Percentiles rank a stretch among this genome's conserved stretches.
Evolutionary conservation across 1,140 invertebrate species (phyloP).

Genomic region (Pogonus chalceus): DNA sequence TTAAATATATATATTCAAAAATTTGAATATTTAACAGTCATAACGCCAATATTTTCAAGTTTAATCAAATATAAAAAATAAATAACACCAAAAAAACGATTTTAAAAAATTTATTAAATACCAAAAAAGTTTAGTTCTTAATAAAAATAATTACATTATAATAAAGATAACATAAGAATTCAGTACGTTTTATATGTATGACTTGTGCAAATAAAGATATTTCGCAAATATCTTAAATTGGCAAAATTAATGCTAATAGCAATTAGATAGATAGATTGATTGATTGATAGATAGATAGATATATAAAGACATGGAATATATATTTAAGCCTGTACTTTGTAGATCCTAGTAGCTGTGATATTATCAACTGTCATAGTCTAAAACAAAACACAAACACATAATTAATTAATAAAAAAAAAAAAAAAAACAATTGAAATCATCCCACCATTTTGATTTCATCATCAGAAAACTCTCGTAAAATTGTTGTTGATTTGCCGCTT

Average conservation of each 20-base stretch:
- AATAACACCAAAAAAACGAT: too few relatives aligned
- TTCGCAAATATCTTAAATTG: background rate
- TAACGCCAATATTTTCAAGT: too few relatives aligned
- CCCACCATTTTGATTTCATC: conserved; percentile 60
- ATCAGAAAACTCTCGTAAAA: conserved; percentile 55
- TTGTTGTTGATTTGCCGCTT: conserved; percentile 51
- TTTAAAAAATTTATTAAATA: too few relatives aligned
- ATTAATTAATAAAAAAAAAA: background rate
- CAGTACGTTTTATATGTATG: background rate
- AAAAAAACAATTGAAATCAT: background rate
- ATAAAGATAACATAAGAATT: background rate
- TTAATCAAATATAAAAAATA: too few relatives aligned
- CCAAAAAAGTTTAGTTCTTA: too few relatives aligned
- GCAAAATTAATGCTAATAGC: too few relatives aligned
- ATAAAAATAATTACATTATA: conserved; percentile 17
- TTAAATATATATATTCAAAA: too few relatives aligned
- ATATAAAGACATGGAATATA: background rate
- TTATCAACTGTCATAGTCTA: conserved; percentile 49
- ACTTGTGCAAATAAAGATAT: background rate
- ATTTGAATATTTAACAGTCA: too few relatives aligned
- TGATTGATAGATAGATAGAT: background rate
- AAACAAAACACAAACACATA: conserved; percentile 26
- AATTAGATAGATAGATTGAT: too few relatives aligned
- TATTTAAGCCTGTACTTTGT: conserved; percentile 28
- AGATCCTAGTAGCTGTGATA: conserved; percentile 48